Conservation (phyloP, 1,140 invertebrate genomes). For the Saxidomus purpurata region DNA sequence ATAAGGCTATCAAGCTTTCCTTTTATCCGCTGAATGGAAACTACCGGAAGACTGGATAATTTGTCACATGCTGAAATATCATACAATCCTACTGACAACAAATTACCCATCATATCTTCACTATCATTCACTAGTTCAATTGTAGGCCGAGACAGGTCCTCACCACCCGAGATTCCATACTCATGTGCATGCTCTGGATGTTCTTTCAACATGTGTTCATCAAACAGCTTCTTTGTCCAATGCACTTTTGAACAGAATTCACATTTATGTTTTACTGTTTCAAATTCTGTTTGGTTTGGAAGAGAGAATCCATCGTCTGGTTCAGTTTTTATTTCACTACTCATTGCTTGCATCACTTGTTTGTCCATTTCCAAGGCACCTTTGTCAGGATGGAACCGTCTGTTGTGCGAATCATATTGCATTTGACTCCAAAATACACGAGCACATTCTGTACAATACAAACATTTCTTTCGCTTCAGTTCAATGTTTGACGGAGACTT, state of each 20-base stretch:
- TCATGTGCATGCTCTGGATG: slow-evolving; percentile 48
- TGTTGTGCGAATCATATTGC: slow-evolving; percentile 24
- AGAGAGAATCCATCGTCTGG: not conserved
- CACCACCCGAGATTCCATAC: slow-evolving; percentile 33
- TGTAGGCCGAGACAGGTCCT: not conserved
- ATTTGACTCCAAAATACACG: slow-evolving; percentile 39
- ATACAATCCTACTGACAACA: slow-evolving; percentile 26
- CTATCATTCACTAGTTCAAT: slow-evolving; percentile 47
- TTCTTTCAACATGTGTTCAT: slow-evolving; percentile 46
- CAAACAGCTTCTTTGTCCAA: slow-evolving; percentile 52
- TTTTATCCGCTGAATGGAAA: slow-evolving; percentile 29
- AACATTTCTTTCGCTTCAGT: slow-evolving; percentile 34
- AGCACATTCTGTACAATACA: slow-evolving; percentile 43
- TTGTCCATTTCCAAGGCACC: slow-evolving; percentile 51
- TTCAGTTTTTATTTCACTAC: slow-evolving; percentile 41
- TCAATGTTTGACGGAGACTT: not conserved
- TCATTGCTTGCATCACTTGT: slow-evolving; percentile 37
- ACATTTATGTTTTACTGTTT: slow-evolving; percentile 40
- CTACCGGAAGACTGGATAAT: slow-evolving; percentile 50
- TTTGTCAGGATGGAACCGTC: slow-evolving; percentile 18
- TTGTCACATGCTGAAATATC: slow-evolving; percentile 38
- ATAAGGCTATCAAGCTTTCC: not conserved
- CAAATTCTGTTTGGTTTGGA: not conserved
- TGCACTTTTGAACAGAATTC: slow-evolving; percentile 40
- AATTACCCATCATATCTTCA: slow-evolving; percentile 42